phyloP scores from a whole-genome alignment of 2,888 invertebrate genomes.

The Rhagophthalmus giganteus region DNA sequence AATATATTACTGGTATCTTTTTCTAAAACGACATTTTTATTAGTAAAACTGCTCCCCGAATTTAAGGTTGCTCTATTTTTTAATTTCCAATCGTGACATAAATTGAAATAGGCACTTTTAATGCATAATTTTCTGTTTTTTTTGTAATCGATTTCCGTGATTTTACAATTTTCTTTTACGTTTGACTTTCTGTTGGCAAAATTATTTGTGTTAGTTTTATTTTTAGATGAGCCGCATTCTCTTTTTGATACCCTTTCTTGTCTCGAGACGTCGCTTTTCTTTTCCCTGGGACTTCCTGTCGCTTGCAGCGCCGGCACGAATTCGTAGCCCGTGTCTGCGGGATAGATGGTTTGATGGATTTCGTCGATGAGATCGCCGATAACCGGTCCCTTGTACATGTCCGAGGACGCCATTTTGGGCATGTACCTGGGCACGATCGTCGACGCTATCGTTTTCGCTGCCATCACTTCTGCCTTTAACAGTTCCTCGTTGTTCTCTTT shows the following conservation, averaged over 20 bases:
- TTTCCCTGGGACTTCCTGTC: conserved; percentile 16
- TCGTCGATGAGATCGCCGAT: conserved; percentile 71
- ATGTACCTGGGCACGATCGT: conserved; percentile 37
- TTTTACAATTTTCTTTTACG: conserved; percentile 45
- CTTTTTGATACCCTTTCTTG: conserved; percentile 47
- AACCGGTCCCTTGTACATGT: conserved; percentile 65
- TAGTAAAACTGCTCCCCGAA: conserved; percentile 2
- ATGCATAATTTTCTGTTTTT: conserved; percentile 19
- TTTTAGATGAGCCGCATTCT: conserved; percentile 32
- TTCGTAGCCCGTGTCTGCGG: conserved; percentile 46
- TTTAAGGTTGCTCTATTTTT: conserved; percentile 34
- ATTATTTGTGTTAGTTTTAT: conserved; percentile 44
- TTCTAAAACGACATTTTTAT: conserved; percentile 55
- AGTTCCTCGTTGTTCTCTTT: conserved; percentile 52
- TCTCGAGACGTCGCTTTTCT: conserved; percentile 30
- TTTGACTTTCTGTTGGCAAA: conserved; percentile 49
- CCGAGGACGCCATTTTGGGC: conserved; percentile 43
- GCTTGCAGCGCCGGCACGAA: conserved; percentile 15
- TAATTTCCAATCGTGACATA: conserved; percentile 38
- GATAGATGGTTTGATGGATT: conserved; percentile 58
- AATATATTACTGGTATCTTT: conserved; percentile 61
- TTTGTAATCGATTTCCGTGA: conserved; percentile 27
- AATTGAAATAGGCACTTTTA: conserved; percentile 37
- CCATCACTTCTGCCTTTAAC: conserved; percentile 43
- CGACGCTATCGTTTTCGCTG: conserved; percentile 49